Percentiles rank a stretch among this genome's conserved stretches.
These are phyloP conservation scores for Australoheros scitulus DNA, from an alignment of 2,113 vertebrate species.

Conservation along the genomic window DNA sequence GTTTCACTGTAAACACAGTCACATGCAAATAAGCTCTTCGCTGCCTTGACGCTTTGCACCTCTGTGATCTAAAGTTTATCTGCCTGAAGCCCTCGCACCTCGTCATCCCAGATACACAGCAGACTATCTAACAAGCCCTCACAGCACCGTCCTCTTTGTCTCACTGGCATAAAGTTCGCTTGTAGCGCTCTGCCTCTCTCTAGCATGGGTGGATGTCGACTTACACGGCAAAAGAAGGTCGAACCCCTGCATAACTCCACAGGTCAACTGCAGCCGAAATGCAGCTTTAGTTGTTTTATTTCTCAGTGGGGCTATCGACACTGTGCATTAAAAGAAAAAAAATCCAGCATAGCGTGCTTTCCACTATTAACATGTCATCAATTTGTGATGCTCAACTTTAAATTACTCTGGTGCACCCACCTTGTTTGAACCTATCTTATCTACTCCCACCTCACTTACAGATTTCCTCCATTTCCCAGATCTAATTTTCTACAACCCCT, in stretches of 20 bases:
- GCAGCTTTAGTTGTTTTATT: background rate
- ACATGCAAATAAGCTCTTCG: conserved; percentile 13
- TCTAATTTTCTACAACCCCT: conserved; percentile 23
- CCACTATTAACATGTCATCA: background rate
- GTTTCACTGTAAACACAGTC: conserved; percentile 9
- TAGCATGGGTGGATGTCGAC: background rate
- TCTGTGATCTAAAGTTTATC: conserved; percentile 38
- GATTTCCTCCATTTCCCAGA: conserved; percentile 32
- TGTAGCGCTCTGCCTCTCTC: background rate
- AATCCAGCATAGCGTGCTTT: background rate
- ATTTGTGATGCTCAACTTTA: conserved; percentile 3
- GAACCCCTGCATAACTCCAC: background rate
- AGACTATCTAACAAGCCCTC: background rate
- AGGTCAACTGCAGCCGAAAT: background rate
- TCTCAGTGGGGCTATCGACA: background rate
- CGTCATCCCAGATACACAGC: conserved; percentile 14
- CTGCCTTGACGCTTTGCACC: background rate
- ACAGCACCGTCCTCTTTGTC: background rate
- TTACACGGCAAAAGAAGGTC: background rate
- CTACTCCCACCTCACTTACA: conserved; percentile 10
- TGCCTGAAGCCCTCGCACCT: conserved; percentile 25
- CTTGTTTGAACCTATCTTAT: conserved; percentile 20
- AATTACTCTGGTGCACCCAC: conserved; percentile 1
- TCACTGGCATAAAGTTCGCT: conserved; percentile 7
- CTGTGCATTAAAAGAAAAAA: background rate